phyloP scores from a whole-genome alignment of 2,797 vertebrate species.

The Lerista edwardsae region DNA sequence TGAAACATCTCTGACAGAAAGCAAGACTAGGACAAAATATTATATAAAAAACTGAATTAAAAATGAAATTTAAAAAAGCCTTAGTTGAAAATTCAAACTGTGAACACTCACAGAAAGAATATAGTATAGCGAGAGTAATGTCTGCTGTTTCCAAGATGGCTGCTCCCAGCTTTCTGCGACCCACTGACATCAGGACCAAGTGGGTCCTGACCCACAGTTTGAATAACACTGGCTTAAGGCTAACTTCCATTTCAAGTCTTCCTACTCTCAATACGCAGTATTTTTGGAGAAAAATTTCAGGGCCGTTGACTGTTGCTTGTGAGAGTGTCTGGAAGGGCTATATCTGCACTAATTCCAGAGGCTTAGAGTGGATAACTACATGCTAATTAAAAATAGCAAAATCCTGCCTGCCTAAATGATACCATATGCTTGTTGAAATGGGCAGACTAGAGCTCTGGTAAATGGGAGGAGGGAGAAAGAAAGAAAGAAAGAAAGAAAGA shows the following conservation, averaged over 20 bases:
- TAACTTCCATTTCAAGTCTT: neutral
- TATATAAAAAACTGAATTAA: no score
- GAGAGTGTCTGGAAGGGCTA: neutral
- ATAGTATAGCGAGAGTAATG: no score
- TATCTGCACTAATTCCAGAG: neutral
- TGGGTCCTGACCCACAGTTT: no score
- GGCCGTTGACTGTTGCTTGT: neutral
- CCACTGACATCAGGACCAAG: no score
- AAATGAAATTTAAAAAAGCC: no score
- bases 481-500: neutral
- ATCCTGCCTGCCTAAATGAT: neutral
- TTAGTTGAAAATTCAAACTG: no score
- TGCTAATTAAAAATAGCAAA: neutral
- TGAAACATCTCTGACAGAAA: no score
- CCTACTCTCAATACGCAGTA: neutral
- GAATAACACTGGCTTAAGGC: no score
- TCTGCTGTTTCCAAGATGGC: no score
- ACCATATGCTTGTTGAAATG: neutral
- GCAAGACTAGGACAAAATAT: no score
- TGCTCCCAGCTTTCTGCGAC: no score
- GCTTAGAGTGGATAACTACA: neutral
- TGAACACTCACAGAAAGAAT: no score
- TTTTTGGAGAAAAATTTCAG: neutral
- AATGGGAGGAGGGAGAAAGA: neutral
- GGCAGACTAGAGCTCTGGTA: neutral